phyloP scores from a whole-genome alignment of 1,140 invertebrate genomes.

The Parasteatoda tepidariorum region DNA sequence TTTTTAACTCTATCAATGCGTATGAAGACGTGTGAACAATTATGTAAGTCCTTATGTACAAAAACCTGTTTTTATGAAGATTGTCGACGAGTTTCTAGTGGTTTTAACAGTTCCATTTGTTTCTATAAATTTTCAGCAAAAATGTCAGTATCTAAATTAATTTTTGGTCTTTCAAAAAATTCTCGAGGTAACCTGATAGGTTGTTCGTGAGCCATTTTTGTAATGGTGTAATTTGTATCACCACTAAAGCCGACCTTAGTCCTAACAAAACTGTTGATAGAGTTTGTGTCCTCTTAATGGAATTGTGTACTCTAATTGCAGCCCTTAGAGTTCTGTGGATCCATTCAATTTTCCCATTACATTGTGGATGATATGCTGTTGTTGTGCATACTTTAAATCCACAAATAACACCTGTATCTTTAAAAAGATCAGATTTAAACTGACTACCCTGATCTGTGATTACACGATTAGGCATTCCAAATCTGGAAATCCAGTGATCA shows the following conservation, averaged over 20 bases:
- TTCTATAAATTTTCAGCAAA: neutral
- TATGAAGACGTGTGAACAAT: neutral
- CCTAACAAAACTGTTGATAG: neutral
- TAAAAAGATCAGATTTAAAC: neutral
- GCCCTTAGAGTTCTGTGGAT: slow-evolving; percentile 62
- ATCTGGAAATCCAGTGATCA: neutral
- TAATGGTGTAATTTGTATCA: neutral
- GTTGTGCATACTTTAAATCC: neutral
- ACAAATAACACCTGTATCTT: neutral
- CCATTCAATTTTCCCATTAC: slow-evolving; percentile 64
- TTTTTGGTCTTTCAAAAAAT: neutral
- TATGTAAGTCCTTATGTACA: neutral
- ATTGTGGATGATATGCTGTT: slow-evolving; percentile 62
- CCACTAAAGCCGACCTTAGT: neutral
- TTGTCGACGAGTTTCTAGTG: neutral
- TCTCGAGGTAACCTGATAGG: slow-evolving; percentile 4
- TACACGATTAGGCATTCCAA: neutral
- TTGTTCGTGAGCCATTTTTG: neutral
- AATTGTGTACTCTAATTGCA: slow-evolving; percentile 52
- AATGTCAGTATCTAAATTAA: neutral
- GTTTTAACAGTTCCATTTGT: neutral
- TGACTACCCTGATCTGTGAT: neutral
- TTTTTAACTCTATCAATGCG: neutral
- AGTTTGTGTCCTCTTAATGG: neutral
- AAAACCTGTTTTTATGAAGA: neutral